Conservation (phyloP, 2,113 vertebrate species). For the Apeltes quadracus region DNA sequence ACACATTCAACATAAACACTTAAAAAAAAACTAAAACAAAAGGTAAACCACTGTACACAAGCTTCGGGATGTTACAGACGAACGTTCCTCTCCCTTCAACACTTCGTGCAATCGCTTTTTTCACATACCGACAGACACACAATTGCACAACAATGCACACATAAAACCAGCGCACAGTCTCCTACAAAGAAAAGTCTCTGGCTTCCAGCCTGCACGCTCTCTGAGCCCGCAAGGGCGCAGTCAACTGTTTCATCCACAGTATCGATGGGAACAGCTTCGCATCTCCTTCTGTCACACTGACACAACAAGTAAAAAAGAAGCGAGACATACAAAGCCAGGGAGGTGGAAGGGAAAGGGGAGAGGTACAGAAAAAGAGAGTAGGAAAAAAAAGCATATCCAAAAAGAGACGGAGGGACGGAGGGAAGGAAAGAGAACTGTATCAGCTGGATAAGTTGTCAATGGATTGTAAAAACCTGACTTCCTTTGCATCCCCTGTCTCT, state of each 20-base stretch:
- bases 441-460: slow-evolving; percentile 2
- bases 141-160: slow-evolving; percentile 16
- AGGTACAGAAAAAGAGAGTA: slow-evolving; percentile 8
- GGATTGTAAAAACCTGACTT: background rate
- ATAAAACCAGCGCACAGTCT: slow-evolving; percentile 2
- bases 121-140: slow-evolving; percentile 4
- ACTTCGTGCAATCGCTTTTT: background rate
- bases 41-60: background rate
- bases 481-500: background rate
- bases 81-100: slow-evolving; percentile 27
- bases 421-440: slow-evolving; percentile 16
- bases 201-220: slow-evolving; percentile 48
- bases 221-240: slow-evolving; percentile 55
- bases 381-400: slow-evolving; percentile 19
- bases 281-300: slow-evolving; percentile 69
- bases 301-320: slow-evolving; percentile 64
- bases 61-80: slow-evolving; percentile 17
- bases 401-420: slow-evolving; percentile 7
- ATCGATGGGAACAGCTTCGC: slow-evolving; percentile 59
- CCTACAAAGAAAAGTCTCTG: slow-evolving; percentile 38
- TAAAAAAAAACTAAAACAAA: background rate
- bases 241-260: slow-evolving; percentile 68
- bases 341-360: slow-evolving; percentile 3
- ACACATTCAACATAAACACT: slow-evolving; percentile 19
- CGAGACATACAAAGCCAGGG: slow-evolving; percentile 40